These are phyloP conservation scores for Prochilodus magdalenae DNA, from an alignment of 2,113 vertebrate genomes.

Conservation along the genomic window DNA sequence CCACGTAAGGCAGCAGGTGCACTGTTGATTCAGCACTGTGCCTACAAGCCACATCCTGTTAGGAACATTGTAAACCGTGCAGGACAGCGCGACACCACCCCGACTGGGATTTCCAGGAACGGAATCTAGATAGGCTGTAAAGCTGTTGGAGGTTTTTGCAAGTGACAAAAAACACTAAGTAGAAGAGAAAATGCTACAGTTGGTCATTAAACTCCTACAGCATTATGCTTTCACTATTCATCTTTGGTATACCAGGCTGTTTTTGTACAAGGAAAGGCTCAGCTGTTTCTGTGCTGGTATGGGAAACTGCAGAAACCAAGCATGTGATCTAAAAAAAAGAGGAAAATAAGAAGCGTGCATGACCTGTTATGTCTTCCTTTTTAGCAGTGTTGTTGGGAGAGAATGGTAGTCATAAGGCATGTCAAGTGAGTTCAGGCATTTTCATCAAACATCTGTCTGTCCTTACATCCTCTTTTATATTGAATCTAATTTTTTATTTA, in stretches of 20 bases:
- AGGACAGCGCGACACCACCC: neutral
- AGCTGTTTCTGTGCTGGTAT: neutral
- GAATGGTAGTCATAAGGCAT: neutral
- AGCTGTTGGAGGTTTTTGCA: neutral
- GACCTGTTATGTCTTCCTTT: neutral
- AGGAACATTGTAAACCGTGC: neutral
- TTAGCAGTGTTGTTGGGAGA: neutral
- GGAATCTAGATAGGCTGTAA: neutral
- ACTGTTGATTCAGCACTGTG: neutral
- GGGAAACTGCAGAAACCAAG: conserved; percentile 14
- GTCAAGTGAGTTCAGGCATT: neutral
- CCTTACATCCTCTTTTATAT: neutral
- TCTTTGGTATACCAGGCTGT: neutral
- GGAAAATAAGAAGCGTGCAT: neutral
- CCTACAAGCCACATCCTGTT: neutral
- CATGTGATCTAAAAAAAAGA: conserved; percentile 33
- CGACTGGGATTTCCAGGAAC: neutral
- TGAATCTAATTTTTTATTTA: neutral
- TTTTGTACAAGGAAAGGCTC: neutral
- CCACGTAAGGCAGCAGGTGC: neutral
- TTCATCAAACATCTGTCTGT: neutral
- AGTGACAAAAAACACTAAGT: neutral
- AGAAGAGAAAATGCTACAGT: neutral
- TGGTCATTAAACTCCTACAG: neutral
- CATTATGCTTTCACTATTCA: neutral